Evolutionary conservation across 2,113 vertebrate species (phyloP).

Genomic region (Nibea coibor): DNA sequence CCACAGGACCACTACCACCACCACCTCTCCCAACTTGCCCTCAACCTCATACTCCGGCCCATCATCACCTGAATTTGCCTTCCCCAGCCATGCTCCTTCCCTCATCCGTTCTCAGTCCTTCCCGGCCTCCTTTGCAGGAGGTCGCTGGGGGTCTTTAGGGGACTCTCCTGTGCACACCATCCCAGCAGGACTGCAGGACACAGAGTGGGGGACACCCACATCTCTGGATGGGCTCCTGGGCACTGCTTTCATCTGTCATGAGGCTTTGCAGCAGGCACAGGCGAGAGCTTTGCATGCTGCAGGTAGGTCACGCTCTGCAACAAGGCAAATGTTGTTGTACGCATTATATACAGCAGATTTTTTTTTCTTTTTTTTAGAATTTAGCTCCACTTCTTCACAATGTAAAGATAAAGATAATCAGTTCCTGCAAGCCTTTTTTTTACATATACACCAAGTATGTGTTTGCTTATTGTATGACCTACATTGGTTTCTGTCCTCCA

Average conservation of each 20-base stretch:
- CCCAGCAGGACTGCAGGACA: constrained; percentile 93
- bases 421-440: neutral
- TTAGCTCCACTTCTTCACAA: neutral
- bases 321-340: neutral
- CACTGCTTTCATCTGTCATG: constrained; percentile 93
- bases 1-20: constrained; percentile 92
- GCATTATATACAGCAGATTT: neutral
- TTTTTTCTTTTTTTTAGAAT: neutral
- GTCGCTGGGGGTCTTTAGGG: constrained; percentile 79
- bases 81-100: constrained; percentile 73
- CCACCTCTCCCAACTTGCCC: constrained; percentile 78
- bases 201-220: constrained; percentile 95
- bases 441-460: neutral
- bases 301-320: constrained; percentile 76
- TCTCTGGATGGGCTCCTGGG: constrained; percentile 94
- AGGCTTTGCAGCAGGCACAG: constrained; percentile 88
- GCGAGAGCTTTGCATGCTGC: constrained; percentile 83
- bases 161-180: constrained; percentile 89
- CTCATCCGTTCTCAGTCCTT: constrained; percentile 94
- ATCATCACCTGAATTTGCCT: constrained; percentile 76
- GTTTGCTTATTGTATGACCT: constrained; percentile 49
- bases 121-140: constrained; percentile 81
- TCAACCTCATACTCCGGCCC: constrained; percentile 32
- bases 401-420: constrained; percentile 19
- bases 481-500: constrained; percentile 27